These are phyloP conservation scores for Sinosuthora webbiana DNA, from an alignment of 2,113 vertebrate species.

Conservation along the genomic window DNA sequence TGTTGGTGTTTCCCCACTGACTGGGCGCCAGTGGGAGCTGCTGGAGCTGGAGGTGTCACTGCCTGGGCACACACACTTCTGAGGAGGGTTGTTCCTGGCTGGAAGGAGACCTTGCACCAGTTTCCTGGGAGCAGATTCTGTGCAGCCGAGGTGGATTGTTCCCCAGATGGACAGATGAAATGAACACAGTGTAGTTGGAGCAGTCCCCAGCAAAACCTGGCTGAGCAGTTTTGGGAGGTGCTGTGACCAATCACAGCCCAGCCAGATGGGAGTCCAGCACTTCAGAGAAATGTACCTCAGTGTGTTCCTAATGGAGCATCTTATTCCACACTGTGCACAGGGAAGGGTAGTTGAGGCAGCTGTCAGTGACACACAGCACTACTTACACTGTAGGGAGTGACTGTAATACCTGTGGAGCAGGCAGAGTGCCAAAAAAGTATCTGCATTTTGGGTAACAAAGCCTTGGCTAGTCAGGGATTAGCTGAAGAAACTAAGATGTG, in stretches of 20 bases:
- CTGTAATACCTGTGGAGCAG: fast-evolving
- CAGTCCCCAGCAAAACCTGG: not conserved
- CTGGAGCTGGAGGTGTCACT: not conserved
- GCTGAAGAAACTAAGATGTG: not conserved
- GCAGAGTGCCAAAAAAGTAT: not conserved
- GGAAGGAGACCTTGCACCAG: not conserved
- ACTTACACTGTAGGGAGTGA: not conserved
- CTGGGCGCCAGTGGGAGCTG: not conserved
- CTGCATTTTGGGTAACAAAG: not conserved
- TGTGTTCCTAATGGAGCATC: not conserved
- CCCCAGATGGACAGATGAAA: not conserved
- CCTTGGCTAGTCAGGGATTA: not conserved
- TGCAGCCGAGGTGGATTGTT: not conserved
- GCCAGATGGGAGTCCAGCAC: too few relatives aligned
- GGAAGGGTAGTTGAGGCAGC: not conserved
- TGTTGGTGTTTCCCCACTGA: not conserved
- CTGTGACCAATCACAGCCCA: not conserved
- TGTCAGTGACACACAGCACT: not conserved
- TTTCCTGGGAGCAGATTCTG: not conserved
- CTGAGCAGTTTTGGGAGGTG: not conserved
- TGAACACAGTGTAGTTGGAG: not conserved
- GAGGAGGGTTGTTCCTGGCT: not conserved
- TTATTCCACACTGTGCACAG: not conserved
- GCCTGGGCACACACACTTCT: not conserved
- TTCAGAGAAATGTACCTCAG: not conserved